Base-by-base conservation (phyloP, 64 coral and sea anemone genomes). In the Anthopleura sola region DNA sequence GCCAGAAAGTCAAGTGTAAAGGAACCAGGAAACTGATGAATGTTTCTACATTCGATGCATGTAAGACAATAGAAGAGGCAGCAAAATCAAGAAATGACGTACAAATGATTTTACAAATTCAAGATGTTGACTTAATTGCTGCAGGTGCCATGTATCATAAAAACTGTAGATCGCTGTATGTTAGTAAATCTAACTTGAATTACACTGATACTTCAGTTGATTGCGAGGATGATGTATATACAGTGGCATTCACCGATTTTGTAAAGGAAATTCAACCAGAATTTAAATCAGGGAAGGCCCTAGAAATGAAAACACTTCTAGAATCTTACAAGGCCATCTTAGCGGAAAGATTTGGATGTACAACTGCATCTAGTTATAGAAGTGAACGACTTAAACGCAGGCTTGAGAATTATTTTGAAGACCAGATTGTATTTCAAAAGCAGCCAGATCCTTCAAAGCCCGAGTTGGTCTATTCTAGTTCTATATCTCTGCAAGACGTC, bases 111-210 rank as follows among this genome's bases (percentile, higher is more conserved):
- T 16, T 32, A 47, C 57, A 84, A 34, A 89, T 84, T 39, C 56
- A 69, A 33, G 78, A 58, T 36, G 46, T 84, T 83, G 88, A 89
- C 75, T 69, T 89, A 49, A 84, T 89, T 75, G 80, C 88, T 50
- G 56, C 80, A 6, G 49, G 78, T 71, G 60, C 81, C 3, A 83
- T 84, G 51, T 91, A 91, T 49, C 89, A 91, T 82, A 80, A 66
- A 17, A 78, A 81, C 6, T 91, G 83, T 55, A 40, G 50, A 39
- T 60, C 83, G 16, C 58, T 49, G 28, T 91, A 91, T 81, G 89
- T 86, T 33, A 74, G n/a, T 15, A 91, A 86, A 80, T 85, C 36
- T 39, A 91, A 91, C 51, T 39, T 91, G 47, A 80, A 85, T 38
- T 78, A 83, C 36, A 77, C 49, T 69, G 78, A 82, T 51, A 33